Base-by-base conservation (phyloP, 2,113 vertebrate genomes). In the Platycercus adscitus region DNA sequence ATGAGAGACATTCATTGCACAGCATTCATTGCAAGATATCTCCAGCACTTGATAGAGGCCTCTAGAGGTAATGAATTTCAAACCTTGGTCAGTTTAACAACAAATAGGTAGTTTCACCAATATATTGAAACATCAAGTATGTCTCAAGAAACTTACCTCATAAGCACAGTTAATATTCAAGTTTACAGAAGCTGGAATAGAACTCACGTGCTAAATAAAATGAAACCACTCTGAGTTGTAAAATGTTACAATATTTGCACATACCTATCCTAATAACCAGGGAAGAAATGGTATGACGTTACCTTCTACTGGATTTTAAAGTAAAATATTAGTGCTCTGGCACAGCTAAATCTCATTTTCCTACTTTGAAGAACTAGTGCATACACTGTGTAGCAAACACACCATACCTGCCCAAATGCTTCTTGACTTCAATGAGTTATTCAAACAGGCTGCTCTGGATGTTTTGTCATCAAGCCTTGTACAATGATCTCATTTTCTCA, bases 361-460 rank as follows among this genome's bases (percentile, higher is more conserved):
- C 39, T 41, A 6, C 13, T 69, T 39, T 28, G 39, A 55, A 96
- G 71, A 64, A 35, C 8, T 17, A 85, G 24, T 24, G 47, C 25
- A 35, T 33, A 31, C 17, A 24, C 14, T 33, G 8, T 7, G 25
- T 17, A 14, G 12, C 39, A 72, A 46, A 73, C 18, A 46, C 9
- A 0, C 6, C 50, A n/a, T 11, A 31, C 13, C 47, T 63, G 23
- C n/a, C 33, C 0, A 0, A 52, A 53, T 0, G 0, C 7, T 23
- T 37, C 43, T 31, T 52, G 21, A 52, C 29, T 56, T 77, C 25
- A 20, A 20, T 4, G 9, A 46, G 35, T 70, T 71, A 71, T 9
- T 81, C 28, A 21, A 56, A 66, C 8, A 37, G 18, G 25, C 21
- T 31, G 24, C 50, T 53, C 55, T 11, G 21, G 28, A 11, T 1